Conservation (phyloP, 2,113 vertebrate genomes). For the Nesoenas mayeri region DNA sequence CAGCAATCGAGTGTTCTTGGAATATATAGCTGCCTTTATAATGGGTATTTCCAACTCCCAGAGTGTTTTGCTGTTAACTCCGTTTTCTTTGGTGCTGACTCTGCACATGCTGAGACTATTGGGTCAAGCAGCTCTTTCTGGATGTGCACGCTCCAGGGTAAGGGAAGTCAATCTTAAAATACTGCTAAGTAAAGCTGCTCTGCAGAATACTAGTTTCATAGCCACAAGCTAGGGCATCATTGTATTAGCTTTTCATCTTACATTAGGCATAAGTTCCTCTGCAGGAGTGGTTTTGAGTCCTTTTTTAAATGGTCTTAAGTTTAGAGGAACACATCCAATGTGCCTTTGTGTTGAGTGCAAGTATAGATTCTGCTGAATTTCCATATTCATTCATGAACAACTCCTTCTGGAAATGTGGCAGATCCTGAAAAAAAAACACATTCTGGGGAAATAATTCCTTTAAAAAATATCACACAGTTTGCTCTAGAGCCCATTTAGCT, state of each 20-base stretch:
- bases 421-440: background rate
- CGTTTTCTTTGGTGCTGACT: background rate
- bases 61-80: background rate
- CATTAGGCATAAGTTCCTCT: background rate
- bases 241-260: background rate
- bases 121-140: background rate
- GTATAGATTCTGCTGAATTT: background rate
- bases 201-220: background rate
- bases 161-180: background rate
- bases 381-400: background rate
- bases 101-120: background rate
- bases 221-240: background rate
- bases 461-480: background rate
- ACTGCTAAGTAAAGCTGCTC: background rate
- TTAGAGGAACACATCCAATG: background rate
- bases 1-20: background rate
- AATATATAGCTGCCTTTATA: background rate
- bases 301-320: background rate
- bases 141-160: background rate
- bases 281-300: background rate
- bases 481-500: background rate
- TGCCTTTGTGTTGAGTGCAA: background rate
- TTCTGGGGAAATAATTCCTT: background rate
- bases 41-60: background rate
- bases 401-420: background rate